Base-by-base conservation (phyloP, 2,113 vertebrate genomes). In the Psophia crepitans region DNA sequence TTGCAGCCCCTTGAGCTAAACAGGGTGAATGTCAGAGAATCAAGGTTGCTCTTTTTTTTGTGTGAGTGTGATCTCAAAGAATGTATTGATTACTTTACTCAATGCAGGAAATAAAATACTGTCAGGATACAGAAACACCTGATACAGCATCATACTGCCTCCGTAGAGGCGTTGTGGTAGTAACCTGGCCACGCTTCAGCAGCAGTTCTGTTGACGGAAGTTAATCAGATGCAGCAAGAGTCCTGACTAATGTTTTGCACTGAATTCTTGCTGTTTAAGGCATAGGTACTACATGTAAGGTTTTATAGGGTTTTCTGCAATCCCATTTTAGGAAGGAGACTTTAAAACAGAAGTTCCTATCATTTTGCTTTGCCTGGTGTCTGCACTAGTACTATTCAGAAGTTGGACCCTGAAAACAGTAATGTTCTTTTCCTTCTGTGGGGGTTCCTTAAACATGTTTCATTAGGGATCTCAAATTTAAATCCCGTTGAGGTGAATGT, bases 281-380 rank as follows among this genome's bases (percentile, higher is more conserved):
- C 9, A 46, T 12, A 46, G 64, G 64, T 78, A 4, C 17, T 41
- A 16, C 17, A 0, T 39, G 8, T 57, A n/a, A 84, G 37, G 19
- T 9, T 90, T 84, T 35, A 6, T 7, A 32, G 22, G 12, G 35
- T 69, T 87, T 94, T 61, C 37, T 78, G n/a, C 19, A 24, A 28
- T 49, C 32, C 17, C 35, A 3, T 56, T 56, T 60, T 22, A 61
- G 68, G 84, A 87, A 60, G 4, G 48, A 32, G 22, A 15, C 23
- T 76, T 80, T 80, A 53, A 51, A 90, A 41, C 5, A 11, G 48
- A 84, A 53, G 19, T 21, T 90, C 30, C 9, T 68, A 26, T 88
- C 0, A 0, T 8, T 86, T 63, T 57, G n/a, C 15, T 81, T 89
- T 6, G 0, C 6, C 21, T 53, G 16, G 5, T 65, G 24, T 88